Evolutionary conservation across 1,140 invertebrate species (phyloP).

Genomic region (Anastrepha obliqua): DNA sequence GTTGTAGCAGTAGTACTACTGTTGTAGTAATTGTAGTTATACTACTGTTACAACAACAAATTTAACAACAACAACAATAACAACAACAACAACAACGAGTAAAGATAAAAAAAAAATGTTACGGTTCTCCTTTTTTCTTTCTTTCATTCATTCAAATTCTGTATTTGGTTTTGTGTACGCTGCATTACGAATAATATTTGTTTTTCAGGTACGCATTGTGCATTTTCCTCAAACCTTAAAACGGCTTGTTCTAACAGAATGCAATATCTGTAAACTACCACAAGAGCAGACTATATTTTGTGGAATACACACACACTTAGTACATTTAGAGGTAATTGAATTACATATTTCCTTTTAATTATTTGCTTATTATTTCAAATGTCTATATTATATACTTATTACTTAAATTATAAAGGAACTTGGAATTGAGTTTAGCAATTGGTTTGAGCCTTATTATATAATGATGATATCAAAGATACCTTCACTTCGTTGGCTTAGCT

Average conservation of each 20-base stretch:
- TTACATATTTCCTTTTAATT: neutral
- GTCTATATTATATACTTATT: neutral
- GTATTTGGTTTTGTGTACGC: too few relatives aligned
- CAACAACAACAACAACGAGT: too few relatives aligned
- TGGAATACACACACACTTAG: constrained; percentile 77
- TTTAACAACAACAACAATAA: too few relatives aligned
- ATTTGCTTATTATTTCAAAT: neutral
- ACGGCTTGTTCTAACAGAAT: constrained; percentile 77
- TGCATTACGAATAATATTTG: neutral
- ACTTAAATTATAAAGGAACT: constrained; percentile 76
- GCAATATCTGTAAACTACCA: constrained; percentile 74
- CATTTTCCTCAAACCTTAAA: constrained; percentile 78
- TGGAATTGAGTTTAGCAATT: constrained; percentile 81
- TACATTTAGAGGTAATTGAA: constrained; percentile 76
- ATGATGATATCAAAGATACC: constrained; percentile 82
- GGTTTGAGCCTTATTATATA: constrained; percentile 82
- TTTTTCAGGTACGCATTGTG: constrained; percentile 75
- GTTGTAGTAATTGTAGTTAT: too few relatives aligned
- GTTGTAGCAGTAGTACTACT: too few relatives aligned
- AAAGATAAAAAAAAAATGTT: too few relatives aligned
- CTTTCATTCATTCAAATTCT: too few relatives aligned
- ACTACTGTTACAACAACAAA: too few relatives aligned
- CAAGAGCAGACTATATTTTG: constrained; percentile 76
- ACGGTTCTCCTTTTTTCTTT: too few relatives aligned
- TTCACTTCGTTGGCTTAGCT: constrained; percentile 77